Evolutionary conservation across 2,113 vertebrate genomes (phyloP), one percentile per base, ranked within the genome.

Genomic region (Struthio camelus): DNA sequence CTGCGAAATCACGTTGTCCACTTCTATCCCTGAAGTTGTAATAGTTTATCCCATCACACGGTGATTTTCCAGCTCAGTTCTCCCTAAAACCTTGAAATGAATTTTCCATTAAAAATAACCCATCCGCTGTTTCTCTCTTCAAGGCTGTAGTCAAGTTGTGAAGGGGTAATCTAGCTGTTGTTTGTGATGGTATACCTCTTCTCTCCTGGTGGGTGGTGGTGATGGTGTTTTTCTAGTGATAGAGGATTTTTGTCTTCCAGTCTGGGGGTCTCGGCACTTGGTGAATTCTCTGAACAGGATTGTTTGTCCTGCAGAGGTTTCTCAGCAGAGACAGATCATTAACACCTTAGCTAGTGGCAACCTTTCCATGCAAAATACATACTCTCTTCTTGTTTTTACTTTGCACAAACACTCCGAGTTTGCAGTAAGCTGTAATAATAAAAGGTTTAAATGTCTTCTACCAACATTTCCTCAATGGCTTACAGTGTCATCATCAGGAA

Each of bases 1-100:
- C 75, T 48, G 65, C 83, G 61, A 85, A 90, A 76, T 78, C 46
- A 72, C 1, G 6, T 50, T 83, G 79, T 81, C 87, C 28, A 7
- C 69, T 96, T 93, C 46, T 59, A 91, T 80, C 82, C 72, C 76
- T 96, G 91, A 95, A 95, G 87, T 76, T 80, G 71, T 94, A 93
- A 56, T 83, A 56, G 46, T 80, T 97, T 85, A 97, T 96, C 89
- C 89, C 83, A 94, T 97, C 95, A 88, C 90, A 88, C 0, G 16
- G 90, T 96, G 87, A 67, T 93, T 95, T 93, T 92, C 79, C 85
- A 88, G 40, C 82, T 95, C 46, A 30, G 17, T 94, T 97, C 89
- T 96, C 59, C 56, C 89, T 62, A 85, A 65, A 88, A 78, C 59
- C 85, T 95, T 95, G 67, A 97, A 91, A 95, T 94, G 54, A 50